These are phyloP conservation scores for Alitta virens DNA, from an alignment of 2,888 invertebrate species.

Conservation along the genomic window DNA sequence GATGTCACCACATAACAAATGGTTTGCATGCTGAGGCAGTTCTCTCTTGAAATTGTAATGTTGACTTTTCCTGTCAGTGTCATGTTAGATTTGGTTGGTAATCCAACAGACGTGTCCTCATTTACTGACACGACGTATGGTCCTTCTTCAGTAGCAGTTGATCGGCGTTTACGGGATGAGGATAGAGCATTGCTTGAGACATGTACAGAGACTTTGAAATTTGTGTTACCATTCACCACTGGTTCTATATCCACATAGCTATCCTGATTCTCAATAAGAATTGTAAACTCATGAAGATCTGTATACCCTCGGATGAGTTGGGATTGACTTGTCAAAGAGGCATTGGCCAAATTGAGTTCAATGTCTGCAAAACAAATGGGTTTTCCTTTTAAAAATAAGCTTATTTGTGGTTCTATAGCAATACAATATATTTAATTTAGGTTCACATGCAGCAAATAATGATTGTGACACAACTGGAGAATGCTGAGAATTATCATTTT, in stretches of 20 bases:
- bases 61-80: neutral
- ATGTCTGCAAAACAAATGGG: no score
- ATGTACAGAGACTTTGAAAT: no score
- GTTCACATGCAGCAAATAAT: no score
- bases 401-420: no score
- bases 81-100: neutral
- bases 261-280: neutral
- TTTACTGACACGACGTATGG: neutral
- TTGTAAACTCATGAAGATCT: neutral
- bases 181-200: neutral
- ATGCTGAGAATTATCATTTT: no score
- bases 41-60: neutral
- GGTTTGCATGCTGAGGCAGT: neutral
- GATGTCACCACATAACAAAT: neutral
- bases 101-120: neutral
- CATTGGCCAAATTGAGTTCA: no score
- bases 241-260: neutral
- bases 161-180: neutral
- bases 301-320: neutral
- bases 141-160: neutral
- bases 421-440: no score
- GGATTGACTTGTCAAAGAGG: no score
- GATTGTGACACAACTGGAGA: no score
- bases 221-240: neutral
- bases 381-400: no score